Conservation (phyloP, 2,113 vertebrate species). For the Synodontis membranacea region DNA sequence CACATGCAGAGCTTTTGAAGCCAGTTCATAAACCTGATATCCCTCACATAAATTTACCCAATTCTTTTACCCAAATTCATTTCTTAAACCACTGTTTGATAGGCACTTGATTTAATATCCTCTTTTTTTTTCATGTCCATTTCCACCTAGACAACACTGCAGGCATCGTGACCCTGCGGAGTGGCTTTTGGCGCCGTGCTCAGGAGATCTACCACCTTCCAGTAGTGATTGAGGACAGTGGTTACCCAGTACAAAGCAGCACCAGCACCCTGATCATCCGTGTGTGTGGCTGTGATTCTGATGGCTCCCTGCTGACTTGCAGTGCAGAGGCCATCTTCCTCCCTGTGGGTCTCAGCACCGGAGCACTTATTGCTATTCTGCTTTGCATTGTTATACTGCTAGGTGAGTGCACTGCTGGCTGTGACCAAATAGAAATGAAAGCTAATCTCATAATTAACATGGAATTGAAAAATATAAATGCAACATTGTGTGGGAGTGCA, state of each 20-base stretch:
- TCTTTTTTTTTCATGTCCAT: not conserved
- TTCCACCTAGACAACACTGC: constrained; percentile 88
- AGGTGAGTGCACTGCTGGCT: constrained; percentile 75
- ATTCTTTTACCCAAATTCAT: not conserved
- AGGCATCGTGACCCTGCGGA: constrained; percentile 84
- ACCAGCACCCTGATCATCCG: constrained; percentile 92
- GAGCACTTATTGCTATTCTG: constrained; percentile 92
- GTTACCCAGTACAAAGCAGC: constrained; percentile 91
- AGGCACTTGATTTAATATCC: not conserved
- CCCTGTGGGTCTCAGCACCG: constrained; percentile 95
- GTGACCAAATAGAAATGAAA: not conserved
- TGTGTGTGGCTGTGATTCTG: constrained; percentile 89
- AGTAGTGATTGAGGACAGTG: constrained; percentile 90
- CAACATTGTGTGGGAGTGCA: too few species aligned
- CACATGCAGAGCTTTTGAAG: not conserved
- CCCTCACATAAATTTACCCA: not conserved
- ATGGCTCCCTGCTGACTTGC: constrained; percentile 89
- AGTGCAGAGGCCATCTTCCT: constrained; percentile 93
- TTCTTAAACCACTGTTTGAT: not conserved
- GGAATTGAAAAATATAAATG: not conserved
- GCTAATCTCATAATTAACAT: not conserved
- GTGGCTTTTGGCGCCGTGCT: constrained; percentile 86
- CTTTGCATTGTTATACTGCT: constrained; percentile 92
- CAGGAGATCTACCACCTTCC: constrained; percentile 90
- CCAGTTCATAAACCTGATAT: not conserved